Evolutionary conservation across 2,888 invertebrate genomes (phyloP), one percentile per base, ranked within the genome.

Genomic region (Cabera pusaria): DNA sequence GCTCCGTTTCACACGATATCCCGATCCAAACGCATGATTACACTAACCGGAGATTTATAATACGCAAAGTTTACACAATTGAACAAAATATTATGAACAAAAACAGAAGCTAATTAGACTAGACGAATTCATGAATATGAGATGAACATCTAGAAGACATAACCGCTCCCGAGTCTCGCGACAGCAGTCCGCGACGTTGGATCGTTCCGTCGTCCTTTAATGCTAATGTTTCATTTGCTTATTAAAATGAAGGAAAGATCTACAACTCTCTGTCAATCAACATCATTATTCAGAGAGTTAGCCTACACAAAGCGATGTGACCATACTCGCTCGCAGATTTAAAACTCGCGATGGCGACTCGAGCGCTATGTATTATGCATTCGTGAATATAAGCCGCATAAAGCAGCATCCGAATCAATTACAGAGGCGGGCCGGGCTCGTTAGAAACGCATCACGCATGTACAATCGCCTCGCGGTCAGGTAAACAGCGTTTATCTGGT

Each of bases 361-460:
- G 60, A 61, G 60, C 55, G 64, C 69, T 72, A 87, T 88, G 82
- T 86, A 83, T 88, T 86, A 88, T 88, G 86, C 88, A 87, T 87
- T 81, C 81, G 80, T 77, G 84, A 86, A 87, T 87, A 87, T 82
- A 84, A 78, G 65, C 68, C 71, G 82, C 79, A 85, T 85, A 86
- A 86, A 83, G 70, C 72, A 79, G 77, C 69, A 72, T 73, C 78
- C 77, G 84, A 85, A 86, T 85, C 86, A 86, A 88, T 87, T 87
- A 84, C 71, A 59, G 77, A 68, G 71, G 72, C 79, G 65, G 70
- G 59, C 59, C 44, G 73, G 62, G 72, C 87, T 88, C 85, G 87
- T 87, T 87, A 85, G 87, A 86, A 85, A 87, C 87, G 88, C 87
- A 84, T 86, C 87, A 86, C 85, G 87, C 86, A 88, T 88, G 78